Base-by-base conservation (phyloP, 2,797 vertebrate genomes). In the Rachycentron canadum region DNA sequence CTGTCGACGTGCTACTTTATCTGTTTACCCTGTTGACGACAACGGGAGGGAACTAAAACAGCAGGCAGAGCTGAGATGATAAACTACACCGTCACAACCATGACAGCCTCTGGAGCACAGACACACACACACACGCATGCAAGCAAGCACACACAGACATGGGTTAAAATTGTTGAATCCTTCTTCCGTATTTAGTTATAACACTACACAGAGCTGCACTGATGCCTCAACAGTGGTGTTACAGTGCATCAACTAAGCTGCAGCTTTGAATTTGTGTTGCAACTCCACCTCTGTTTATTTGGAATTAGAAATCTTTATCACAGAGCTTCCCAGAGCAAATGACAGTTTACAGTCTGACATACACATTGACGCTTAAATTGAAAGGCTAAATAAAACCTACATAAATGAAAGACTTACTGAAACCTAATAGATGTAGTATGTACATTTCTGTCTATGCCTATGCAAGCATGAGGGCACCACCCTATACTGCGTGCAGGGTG, bases 21-120 rank as follows among this genome's bases (percentile, higher is more conserved):
- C 58, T 75, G 28, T 83, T 79, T 53, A 80, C 70, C 65, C 70
- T 77, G 63, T 65, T 63, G 65, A 38, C 36, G 0, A 81, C 64
- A 80, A 61, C 26, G 56, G 40, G 50, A 56, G 47, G 50, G 36
- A 75, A 77, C 43, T 57, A 21, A 77, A 81, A 69, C 62, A 55
- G 59, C 60, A 53, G 38, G 47, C 64, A 68, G 59, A 41, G 63
- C 61, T 62, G 16, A 64, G 72, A 86, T 80, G 76, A 86, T 79
- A 73, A 81, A 84, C 76, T 64, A 66, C 66, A 30, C 58, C 36
- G 77, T 81, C 67, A 82, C 64, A 81, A 85, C 73, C 34, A 6
- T 87, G 80, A 75, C 71, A 80, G 60, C 30, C 47, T 40, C 52
- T 65, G 34, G 30, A 47, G 9, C 32, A 32, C 32, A 32, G 3